phyloP scores from a whole-genome alignment of 2,888 invertebrate genomes.

The Tinea pellionella region DNA sequence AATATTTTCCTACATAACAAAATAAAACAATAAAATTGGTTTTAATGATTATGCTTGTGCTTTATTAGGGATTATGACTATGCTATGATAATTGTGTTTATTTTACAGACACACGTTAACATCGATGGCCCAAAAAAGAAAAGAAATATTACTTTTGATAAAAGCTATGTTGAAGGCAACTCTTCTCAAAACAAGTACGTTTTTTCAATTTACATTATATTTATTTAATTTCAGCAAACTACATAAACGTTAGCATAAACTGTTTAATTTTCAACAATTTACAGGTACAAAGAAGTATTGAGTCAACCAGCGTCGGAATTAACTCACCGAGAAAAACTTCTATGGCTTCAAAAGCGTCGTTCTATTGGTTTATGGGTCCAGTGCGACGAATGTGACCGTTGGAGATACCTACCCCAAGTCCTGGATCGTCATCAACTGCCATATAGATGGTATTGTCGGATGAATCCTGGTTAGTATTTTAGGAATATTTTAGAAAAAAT shows the following conservation, averaged over 20 bases:
- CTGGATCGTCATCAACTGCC: conserved; percentile 71
- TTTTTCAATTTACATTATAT: background rate
- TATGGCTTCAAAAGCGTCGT: conserved; percentile 61
- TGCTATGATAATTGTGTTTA: too few relatives aligned
- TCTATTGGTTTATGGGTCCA: conserved; percentile 68
- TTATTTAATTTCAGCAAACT: too few relatives aligned
- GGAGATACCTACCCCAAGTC: conserved; percentile 65
- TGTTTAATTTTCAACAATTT: too few relatives aligned
- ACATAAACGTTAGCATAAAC: too few relatives aligned
- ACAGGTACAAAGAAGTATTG: conserved; percentile 34
- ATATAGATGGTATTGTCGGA: conserved; percentile 70
- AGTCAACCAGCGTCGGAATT: conserved; percentile 39
- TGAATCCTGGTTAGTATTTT: conserved; percentile 64
- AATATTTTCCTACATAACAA: too few relatives aligned
- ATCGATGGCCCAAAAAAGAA: conserved; percentile 18
- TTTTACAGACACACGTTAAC: too few relatives aligned
- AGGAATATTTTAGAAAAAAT: background rate
- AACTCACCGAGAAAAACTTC: conserved; percentile 39
- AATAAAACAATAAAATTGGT: too few relatives aligned
- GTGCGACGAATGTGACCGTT: conserved; percentile 70
- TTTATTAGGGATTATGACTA: too few relatives aligned
- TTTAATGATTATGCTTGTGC: too few relatives aligned
- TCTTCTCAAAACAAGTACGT: conserved; percentile 28
- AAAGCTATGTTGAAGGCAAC: conserved; percentile 15
- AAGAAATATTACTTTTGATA: conserved; percentile 25